Percentiles rank a stretch among this genome's conserved stretches.
Conservation (phyloP, 2,113 vertebrate genomes). For the Eulemur macaco region DNA sequence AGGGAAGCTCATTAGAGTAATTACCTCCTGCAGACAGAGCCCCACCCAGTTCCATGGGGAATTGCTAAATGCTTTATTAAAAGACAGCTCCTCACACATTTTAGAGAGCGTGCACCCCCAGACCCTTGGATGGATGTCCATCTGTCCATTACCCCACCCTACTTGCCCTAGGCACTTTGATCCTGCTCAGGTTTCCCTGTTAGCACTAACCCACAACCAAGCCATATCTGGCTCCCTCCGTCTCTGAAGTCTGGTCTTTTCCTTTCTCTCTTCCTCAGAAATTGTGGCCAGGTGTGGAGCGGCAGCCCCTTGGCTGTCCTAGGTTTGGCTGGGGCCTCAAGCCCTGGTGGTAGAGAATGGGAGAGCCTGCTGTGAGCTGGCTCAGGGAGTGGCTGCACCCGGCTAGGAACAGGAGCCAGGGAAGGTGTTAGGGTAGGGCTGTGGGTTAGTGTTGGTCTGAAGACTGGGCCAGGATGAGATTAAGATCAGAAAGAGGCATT, state of each 20-base stretch:
- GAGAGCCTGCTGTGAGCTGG: not conserved
- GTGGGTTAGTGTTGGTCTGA: not conserved
- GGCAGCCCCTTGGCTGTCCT: not conserved
- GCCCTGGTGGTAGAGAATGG: not conserved
- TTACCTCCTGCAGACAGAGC: conserved; percentile 56
- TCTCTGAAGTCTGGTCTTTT: not conserved
- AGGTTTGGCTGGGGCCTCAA: not conserved
- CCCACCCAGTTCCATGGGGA: conserved; percentile 59
- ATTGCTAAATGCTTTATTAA: conserved; percentile 27
- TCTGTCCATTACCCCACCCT: not conserved
- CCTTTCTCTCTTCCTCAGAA: not conserved
- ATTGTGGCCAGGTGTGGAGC: not conserved
- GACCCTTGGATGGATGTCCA: not conserved
- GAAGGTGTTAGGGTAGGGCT: not conserved
- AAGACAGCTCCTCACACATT: conserved; percentile 19
- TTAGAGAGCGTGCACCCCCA: not conserved
- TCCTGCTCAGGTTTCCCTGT: not conserved
- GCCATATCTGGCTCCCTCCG: not conserved
- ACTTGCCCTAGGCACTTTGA: not conserved
- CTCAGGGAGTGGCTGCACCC: not conserved
- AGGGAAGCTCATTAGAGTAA: conserved; percentile 76
- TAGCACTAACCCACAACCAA: not conserved
- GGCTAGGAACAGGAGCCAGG: not conserved
- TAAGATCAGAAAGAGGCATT: not conserved
- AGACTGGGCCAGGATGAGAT: not conserved